Evolutionary conservation across 2,888 invertebrate species (phyloP).

Genomic region (Parnassius orleans): DNA sequence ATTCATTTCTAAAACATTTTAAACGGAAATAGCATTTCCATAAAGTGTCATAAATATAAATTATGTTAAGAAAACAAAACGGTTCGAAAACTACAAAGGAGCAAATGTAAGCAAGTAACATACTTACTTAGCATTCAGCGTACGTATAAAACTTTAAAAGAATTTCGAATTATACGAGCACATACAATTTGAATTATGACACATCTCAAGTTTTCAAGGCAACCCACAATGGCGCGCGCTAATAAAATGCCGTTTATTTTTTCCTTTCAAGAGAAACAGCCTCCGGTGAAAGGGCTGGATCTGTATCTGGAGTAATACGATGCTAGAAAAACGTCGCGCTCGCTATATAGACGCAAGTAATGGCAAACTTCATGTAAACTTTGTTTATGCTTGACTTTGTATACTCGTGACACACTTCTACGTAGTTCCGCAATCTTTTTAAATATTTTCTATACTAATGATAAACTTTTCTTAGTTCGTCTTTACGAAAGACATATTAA

Average conservation of each 20-base stretch:
- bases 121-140: too few species aligned
- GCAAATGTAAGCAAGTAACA: too few species aligned
- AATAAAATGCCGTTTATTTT: slow-evolving; percentile 35
- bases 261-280: slow-evolving; percentile 37
- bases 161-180: too few species aligned
- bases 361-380: slow-evolving; percentile 27
- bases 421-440: slow-evolving; percentile 6
- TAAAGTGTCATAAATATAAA: too few species aligned
- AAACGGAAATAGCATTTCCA: too few species aligned
- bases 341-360: slow-evolving; percentile 33
- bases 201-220: not conserved
- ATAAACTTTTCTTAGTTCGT: too few species aligned
- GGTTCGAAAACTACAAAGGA: too few species aligned
- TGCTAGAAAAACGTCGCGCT: slow-evolving; percentile 39
- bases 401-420: slow-evolving; percentile 11
- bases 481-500: too few species aligned
- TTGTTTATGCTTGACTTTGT: slow-evolving; percentile 24
- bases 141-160: too few species aligned
- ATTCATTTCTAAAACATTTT: too few species aligned
- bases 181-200: too few species aligned
- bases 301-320: slow-evolving; percentile 48
- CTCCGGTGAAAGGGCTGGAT: slow-evolving; percentile 39
- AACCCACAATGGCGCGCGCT: slow-evolving; percentile 15
- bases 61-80: too few species aligned
- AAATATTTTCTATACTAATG: not conserved